phyloP scores from a whole-genome alignment of 30 jellyfish, hydroid and myxozoan genomes.

The Turritopsis dohrnii region DNA sequence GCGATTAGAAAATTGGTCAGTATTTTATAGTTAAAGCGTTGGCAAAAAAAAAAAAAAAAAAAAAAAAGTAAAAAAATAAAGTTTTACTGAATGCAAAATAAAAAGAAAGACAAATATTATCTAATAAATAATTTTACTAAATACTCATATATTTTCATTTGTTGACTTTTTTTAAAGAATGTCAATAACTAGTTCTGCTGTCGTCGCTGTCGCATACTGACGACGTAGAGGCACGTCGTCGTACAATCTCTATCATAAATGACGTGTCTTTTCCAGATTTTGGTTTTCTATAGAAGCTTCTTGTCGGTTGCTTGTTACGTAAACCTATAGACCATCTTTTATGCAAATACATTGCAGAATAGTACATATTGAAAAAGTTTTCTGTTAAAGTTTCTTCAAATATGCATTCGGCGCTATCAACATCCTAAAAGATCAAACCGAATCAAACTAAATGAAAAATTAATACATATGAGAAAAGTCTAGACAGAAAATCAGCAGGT shows the following conservation, averaged over 20 bases:
- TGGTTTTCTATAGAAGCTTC: slow-evolving; percentile 60
- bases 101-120: background rate
- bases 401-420: slow-evolving; percentile 92
- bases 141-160: background rate
- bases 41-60: too few relatives aligned
- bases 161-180: background rate
- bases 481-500: background rate
- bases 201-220: slow-evolving; percentile 86
- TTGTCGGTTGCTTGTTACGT: slow-evolving; percentile 58
- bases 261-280: slow-evolving; percentile 86
- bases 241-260: slow-evolving; percentile 79
- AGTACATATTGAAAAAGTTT: slow-evolving; percentile 77
- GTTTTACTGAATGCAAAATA: background rate
- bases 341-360: slow-evolving; percentile 89
- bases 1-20: too few relatives aligned
- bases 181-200: slow-evolving; percentile 40
- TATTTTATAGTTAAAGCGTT: too few relatives aligned
- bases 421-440: slow-evolving; percentile 52
- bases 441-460: background rate
- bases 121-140: background rate
- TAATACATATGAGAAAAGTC: background rate
- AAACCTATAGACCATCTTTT: slow-evolving; percentile 92
- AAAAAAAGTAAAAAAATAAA: too few relatives aligned
- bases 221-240: slow-evolving; percentile 84
- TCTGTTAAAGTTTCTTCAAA: slow-evolving; percentile 91